Conservation (phyloP, 2,797 vertebrate species). For the Lacerta viridis region DNA sequence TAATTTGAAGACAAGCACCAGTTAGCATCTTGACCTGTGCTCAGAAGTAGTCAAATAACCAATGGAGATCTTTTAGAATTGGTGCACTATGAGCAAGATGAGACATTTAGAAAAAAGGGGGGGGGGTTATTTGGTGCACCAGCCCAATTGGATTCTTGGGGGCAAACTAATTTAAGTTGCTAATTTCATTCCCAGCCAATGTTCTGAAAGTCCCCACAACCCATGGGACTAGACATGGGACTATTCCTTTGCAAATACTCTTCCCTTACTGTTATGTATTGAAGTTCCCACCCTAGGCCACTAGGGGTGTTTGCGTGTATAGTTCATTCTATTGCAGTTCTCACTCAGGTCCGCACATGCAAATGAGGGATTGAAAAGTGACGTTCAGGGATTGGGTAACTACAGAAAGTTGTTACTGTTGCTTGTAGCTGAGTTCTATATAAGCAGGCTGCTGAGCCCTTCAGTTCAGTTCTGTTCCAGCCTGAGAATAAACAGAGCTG, state of each 20-base stretch:
- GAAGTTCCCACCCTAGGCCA: no score
- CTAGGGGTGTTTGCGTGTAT: no score
- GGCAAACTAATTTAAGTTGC: background rate
- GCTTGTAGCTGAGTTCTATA: no score
- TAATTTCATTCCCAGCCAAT: background rate
- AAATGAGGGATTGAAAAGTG: no score
- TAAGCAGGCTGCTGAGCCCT: no score
- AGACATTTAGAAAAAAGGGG: background rate
- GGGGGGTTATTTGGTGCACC: background rate
- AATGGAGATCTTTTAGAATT: background rate
- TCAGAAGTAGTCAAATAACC: background rate
- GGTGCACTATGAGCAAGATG: background rate
- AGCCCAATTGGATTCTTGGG: background rate
- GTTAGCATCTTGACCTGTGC: background rate
- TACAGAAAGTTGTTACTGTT: no score
- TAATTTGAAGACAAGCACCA: background rate
- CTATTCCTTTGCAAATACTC: background rate
- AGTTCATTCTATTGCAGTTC: no score
- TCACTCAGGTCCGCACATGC: no score
- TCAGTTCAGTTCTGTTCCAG: no score
- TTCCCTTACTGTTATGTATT: background rate
- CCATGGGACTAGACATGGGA: no score
- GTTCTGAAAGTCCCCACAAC: background rate
- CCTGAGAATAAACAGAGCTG: no score
- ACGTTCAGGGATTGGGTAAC: no score